A percentile compares a stretch with the other conserved stretches of the same genome.
These are phyloP conservation scores for Chlorops oryzae DNA, from an alignment of 1,140 invertebrate species.

Conservation along the genomic window DNA sequence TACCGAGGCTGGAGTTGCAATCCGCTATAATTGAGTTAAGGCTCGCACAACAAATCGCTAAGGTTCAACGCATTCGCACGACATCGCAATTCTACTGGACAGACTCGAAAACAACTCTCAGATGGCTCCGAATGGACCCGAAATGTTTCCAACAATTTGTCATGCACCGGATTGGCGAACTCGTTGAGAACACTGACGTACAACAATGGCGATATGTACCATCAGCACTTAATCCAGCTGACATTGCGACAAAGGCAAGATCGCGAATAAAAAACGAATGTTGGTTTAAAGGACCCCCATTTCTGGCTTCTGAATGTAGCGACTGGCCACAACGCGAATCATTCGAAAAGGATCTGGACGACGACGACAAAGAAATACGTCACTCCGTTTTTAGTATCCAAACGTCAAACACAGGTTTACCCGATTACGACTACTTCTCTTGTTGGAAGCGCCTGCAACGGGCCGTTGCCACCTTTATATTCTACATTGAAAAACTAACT, in stretches of 20 bases:
- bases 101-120: slow-evolving; percentile 18
- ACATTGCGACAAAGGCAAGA: not conserved
- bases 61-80: not conserved
- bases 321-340: not conserved
- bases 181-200: not conserved
- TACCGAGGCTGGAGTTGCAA: not conserved
- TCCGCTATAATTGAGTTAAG: not conserved
- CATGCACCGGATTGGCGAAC: slow-evolving; percentile 9
- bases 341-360: not conserved
- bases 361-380: not conserved
- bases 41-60: not conserved
- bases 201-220: slow-evolving; percentile 14
- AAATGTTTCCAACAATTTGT: slow-evolving; percentile 14
- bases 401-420: no score
- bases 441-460: not conserved
- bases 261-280: not conserved
- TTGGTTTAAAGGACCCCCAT: not conserved
- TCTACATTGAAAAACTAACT: not conserved
- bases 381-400: not conserved
- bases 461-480: not conserved
- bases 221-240: not conserved
- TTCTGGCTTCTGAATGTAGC: not conserved
- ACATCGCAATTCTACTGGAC: slow-evolving; percentile 10
- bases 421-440: not conserved
- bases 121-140: slow-evolving; percentile 22